Evolutionary conservation across 2,888 invertebrate genomes (phyloP).

Genomic region (Ichneumoninae sp.): DNA sequence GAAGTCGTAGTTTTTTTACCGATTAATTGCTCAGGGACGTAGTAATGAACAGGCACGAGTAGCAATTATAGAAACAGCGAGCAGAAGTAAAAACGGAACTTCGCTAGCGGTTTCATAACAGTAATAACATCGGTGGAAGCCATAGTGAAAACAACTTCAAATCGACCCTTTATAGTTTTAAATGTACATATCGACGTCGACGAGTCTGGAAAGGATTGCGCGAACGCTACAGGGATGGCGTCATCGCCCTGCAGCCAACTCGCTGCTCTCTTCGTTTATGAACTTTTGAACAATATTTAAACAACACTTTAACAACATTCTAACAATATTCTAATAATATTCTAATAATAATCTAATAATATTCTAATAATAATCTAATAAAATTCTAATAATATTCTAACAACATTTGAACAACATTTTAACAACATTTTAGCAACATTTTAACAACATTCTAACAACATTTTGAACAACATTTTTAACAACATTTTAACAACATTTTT

Average conservation of each 20-base stretch:
- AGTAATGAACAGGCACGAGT: not conserved
- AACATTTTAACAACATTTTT: too few relatives aligned
- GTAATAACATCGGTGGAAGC: too few relatives aligned
- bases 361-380: too few relatives aligned
- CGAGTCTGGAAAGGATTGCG: conserved; percentile 48
- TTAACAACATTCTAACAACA: too few relatives aligned
- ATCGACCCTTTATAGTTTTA: not conserved
- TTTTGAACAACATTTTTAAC: too few relatives aligned
- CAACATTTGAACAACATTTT: too few relatives aligned
- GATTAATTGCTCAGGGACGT: not conserved
- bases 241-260: not conserved
- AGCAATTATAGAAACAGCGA: not conserved
- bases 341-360: too few relatives aligned
- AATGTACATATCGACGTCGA: conserved; percentile 31
- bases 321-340: too few relatives aligned
- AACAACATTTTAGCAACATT: too few relatives aligned
- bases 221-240: conserved; percentile 35
- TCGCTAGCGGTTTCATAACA: not conserved
- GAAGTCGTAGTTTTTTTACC: not conserved
- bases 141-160: too few relatives aligned
- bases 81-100: not conserved
- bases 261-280: not conserved
- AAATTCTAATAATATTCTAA: too few relatives aligned
- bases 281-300: not conserved
- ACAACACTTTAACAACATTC: not conserved